A percentile compares a stretch with the other conserved stretches of the same genome.
Conservation (phyloP, 2,888 invertebrate genomes). For the Nomada hirtipes region DNA sequence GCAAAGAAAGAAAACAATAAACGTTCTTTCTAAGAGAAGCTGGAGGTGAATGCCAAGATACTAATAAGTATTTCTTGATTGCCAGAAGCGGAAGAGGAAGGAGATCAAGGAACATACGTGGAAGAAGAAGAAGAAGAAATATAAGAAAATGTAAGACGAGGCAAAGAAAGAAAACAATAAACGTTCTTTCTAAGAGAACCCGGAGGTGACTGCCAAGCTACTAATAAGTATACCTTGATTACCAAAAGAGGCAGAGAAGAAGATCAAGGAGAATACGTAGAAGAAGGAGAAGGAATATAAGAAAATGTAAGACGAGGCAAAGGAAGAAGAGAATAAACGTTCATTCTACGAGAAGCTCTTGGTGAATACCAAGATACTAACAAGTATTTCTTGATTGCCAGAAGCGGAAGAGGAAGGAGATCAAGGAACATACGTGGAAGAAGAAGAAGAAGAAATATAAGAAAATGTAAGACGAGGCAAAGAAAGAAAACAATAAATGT, state of each 20-base stretch:
- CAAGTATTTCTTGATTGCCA: conserved; percentile 57
- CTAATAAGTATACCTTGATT: conserved; percentile 63
- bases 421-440: conserved; percentile 21
- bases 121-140: too few relatives aligned
- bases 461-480: conserved; percentile 24
- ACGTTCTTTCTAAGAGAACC: conserved; percentile 54
- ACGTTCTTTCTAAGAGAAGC: too few relatives aligned
- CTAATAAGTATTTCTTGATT: too few relatives aligned
- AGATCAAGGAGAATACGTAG: conserved; percentile 22
- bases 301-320: conserved; percentile 27
- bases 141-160: background rate
- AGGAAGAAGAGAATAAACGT: conserved; percentile 23
- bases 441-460: conserved; percentile 21
- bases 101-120: too few relatives aligned
- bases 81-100: too few relatives aligned
- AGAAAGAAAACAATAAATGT: conserved; percentile 25
- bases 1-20: too few relatives aligned
- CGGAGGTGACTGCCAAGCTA: conserved; percentile 59
- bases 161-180: conserved; percentile 38
- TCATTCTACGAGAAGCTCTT: conserved; percentile 46
- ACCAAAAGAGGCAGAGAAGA: background rate
- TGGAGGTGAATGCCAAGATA: too few relatives aligned
- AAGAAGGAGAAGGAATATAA: background rate
- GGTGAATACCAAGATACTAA: conserved; percentile 62
- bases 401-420: conserved; percentile 39